These are phyloP conservation scores for Folsomia manolachei DNA, from an alignment of 2,888 invertebrate genomes.

Conservation along the genomic window DNA sequence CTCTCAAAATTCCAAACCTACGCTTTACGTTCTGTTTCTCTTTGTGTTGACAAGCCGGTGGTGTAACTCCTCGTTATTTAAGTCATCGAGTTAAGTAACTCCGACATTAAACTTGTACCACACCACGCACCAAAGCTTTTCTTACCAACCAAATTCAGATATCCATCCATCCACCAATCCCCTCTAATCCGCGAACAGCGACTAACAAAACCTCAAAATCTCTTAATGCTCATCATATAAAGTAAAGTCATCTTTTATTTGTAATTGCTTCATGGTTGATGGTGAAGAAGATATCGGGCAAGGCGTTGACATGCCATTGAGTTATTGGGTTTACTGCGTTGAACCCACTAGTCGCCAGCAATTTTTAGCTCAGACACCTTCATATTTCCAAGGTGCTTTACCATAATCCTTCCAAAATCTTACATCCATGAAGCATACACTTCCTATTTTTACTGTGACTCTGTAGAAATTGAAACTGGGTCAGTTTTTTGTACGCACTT, in stretches of 20 bases:
- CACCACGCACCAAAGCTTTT: not conserved
- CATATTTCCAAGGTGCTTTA: not conserved
- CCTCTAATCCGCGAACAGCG: no score
- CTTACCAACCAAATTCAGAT: no score
- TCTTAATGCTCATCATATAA: not conserved
- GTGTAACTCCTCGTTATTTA: not conserved
- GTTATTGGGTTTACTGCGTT: not conserved
- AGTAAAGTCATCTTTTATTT: not conserved
- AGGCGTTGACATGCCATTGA: not conserved
- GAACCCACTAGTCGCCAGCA: not conserved
- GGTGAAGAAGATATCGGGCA: not conserved
- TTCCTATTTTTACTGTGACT: no score
- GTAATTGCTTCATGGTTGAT: not conserved
- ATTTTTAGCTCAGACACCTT: not conserved
- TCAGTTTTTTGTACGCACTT: not conserved
- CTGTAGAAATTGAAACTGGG: not conserved
- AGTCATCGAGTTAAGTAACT: not conserved
- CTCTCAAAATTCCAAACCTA: conserved; percentile 20
- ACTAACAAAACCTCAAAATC: not conserved
- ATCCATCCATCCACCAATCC: no score
- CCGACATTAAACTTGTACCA: not conserved
- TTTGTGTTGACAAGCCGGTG: conserved; percentile 14
- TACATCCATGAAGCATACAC: no score
- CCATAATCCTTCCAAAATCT: no score
- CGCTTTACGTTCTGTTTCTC: conserved; percentile 10